These are phyloP conservation scores for Sepioteuthis lessoniana DNA, from an alignment of 2,888 invertebrate genomes.

Conservation along the genomic window DNA sequence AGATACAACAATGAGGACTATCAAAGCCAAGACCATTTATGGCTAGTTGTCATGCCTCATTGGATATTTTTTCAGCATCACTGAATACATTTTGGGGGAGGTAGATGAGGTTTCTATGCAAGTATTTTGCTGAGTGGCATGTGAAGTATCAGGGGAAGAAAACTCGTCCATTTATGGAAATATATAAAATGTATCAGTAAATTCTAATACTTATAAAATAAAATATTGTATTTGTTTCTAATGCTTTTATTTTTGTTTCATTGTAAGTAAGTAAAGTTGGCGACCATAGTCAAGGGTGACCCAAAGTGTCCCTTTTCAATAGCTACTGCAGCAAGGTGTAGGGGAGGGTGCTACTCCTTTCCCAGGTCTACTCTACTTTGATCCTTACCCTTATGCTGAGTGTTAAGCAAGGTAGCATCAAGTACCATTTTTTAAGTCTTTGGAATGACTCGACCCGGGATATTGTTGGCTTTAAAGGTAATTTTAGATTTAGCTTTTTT, in stretches of 20 bases:
- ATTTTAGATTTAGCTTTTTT: too few relatives aligned
- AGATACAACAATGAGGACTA: neutral
- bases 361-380: too few relatives aligned
- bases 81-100: neutral
- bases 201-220: neutral
- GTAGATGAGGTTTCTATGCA: neutral
- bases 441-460: too few relatives aligned
- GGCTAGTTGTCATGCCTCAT: neutral
- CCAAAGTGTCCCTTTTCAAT: too few relatives aligned
- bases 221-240: neutral
- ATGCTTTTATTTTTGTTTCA: neutral
- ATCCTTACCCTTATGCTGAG: too few relatives aligned
- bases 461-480: too few relatives aligned
- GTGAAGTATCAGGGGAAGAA: neutral
- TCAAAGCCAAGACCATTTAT: conserved; percentile 1
- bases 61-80: neutral
- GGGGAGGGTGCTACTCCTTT: too few relatives aligned
- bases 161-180: neutral
- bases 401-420: too few relatives aligned
- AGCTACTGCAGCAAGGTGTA: too few relatives aligned
- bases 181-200: neutral
- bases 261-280: too few relatives aligned
- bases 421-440: too few relatives aligned
- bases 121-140: neutral
- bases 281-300: too few relatives aligned